These are phyloP conservation scores for Nysson spinosus DNA, from an alignment of 2,888 invertebrate genomes.

Conservation along the genomic window DNA sequence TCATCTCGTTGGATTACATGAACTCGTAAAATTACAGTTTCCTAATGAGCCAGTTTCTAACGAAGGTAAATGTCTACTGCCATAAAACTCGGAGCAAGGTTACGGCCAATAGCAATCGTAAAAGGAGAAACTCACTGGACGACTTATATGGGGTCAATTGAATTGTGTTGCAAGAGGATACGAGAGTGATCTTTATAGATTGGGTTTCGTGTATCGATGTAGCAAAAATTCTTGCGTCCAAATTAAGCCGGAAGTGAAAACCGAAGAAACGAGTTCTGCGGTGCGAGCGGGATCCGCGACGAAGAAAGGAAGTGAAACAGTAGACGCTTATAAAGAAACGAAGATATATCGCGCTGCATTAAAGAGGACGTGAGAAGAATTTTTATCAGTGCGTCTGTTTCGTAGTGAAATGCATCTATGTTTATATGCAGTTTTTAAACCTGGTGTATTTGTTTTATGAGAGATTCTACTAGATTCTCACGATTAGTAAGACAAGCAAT, in stretches of 20 bases:
- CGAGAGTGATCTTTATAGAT: not conserved
- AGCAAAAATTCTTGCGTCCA: conserved; percentile 6
- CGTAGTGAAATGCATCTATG: not conserved
- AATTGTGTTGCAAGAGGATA: not conserved
- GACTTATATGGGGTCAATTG: not conserved
- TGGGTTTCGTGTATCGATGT: not conserved
- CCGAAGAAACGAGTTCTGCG: conserved; percentile 32
- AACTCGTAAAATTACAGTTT: too few species aligned
- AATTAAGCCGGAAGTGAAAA: conserved; percentile 38
- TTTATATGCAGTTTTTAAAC: not conserved
- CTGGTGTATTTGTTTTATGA: too few species aligned
- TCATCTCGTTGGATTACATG: too few species aligned
- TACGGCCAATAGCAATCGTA: conserved; percentile 1
- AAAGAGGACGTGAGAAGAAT: conserved; percentile 33
- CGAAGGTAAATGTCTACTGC: not conserved
- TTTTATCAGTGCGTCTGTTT: conserved; percentile 15
- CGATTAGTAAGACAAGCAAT: too few species aligned
- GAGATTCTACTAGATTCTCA: too few species aligned
- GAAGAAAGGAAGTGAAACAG: conserved; percentile 3
- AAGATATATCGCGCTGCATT: conserved; percentile 2
- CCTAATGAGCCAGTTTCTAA: too few species aligned
- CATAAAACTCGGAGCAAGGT: not conserved
- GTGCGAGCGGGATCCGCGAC: not conserved
- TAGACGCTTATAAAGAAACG: conserved; percentile 14
- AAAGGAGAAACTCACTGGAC: not conserved